Evolutionary conservation across 2,888 invertebrate genomes (phyloP), one percentile per base, ranked within the genome.

Genomic region (Drosophila percnosoma): DNA sequence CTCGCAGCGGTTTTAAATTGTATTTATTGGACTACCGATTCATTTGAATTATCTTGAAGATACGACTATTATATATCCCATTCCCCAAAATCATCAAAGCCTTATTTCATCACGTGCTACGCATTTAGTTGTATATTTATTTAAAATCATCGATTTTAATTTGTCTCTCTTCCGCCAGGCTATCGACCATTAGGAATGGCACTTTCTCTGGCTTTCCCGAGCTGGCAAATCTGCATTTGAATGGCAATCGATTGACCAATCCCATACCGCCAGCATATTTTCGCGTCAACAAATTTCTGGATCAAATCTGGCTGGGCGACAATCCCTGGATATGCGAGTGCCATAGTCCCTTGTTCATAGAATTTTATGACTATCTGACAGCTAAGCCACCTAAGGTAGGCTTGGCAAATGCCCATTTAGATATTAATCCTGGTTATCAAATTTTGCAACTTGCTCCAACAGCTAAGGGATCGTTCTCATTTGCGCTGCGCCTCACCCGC

Each of bases 321-420:
- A 97, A 97, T 91, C 95, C 96, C 78, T 97, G 97, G 97, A 94
- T 95, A 70, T 97, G 97, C 90, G 95, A 96, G 74, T 97, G 97
- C 84, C 80, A 91, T n/a, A 94, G 95, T 74, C 80, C 84, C 0
- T 94, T 95, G 29, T 94, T 97, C 90, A 93, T 94, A 63, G 94
- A 94, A 13, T 95, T 96, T 85, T 96, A 95, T 80, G 94, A 94
- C 69, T 96, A 93, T 89, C 87, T 96, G 18, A 95, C 94, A 2
- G 91, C 94, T 24, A 94, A 94, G 71, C 95, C 95, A 2, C 93
- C 93, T 31, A 95, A 92, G 87, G 92, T 92, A 65, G 10, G 55
- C 33, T 10, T n/a, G 13, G 7, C 10, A 5, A 15, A 2, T 18
- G 27, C 5, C 40, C n/a, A 21, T 15, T 40, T 3, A 15, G 2